These are phyloP conservation scores for Netelia inedita DNA, from an alignment of 2,888 invertebrate species.

Conservation along the genomic window DNA sequence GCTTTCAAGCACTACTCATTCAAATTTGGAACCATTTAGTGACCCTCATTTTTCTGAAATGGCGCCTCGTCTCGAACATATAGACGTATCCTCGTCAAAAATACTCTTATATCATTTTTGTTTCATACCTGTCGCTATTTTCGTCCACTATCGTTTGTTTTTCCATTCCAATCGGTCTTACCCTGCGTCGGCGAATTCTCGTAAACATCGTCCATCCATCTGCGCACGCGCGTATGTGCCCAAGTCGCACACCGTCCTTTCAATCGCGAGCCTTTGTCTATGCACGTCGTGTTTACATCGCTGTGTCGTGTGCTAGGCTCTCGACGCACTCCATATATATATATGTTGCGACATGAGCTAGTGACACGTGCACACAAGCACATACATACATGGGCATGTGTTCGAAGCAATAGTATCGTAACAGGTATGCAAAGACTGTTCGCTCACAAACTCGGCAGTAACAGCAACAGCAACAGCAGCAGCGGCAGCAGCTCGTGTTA, in stretches of 20 bases:
- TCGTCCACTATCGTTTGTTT: slow-evolving; percentile 26
- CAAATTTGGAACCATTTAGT: too few relatives aligned
- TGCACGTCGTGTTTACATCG: neutral
- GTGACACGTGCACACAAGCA: neutral
- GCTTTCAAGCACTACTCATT: too few relatives aligned
- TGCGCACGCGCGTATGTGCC: slow-evolving; percentile 10
- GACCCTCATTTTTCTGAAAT: too few relatives aligned
- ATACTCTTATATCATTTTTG: neutral
- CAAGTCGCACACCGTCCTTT: slow-evolving; percentile 8
- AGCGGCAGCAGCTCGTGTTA: slow-evolving; percentile 57
- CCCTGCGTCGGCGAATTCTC: slow-evolving; percentile 13
- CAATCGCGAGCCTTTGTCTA: slow-evolving; percentile 8
- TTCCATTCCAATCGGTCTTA: slow-evolving; percentile 53
- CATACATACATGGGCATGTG: slow-evolving; percentile 14
- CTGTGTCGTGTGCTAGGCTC: neutral
- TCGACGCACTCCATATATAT: neutral
- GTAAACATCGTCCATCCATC: neutral
- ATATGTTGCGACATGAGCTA: neutral
- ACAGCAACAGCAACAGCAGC: slow-evolving; percentile 28
- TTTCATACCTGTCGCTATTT: slow-evolving; percentile 6
- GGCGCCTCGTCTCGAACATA: too few relatives aligned
- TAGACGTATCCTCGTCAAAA: too few relatives aligned
- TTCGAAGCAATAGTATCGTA: neutral
- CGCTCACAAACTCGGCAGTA: neutral
- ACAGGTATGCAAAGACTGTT: neutral